Evolutionary conservation across 2,797 vertebrate species (phyloP).

Genomic region (Brotula barbata): DNA sequence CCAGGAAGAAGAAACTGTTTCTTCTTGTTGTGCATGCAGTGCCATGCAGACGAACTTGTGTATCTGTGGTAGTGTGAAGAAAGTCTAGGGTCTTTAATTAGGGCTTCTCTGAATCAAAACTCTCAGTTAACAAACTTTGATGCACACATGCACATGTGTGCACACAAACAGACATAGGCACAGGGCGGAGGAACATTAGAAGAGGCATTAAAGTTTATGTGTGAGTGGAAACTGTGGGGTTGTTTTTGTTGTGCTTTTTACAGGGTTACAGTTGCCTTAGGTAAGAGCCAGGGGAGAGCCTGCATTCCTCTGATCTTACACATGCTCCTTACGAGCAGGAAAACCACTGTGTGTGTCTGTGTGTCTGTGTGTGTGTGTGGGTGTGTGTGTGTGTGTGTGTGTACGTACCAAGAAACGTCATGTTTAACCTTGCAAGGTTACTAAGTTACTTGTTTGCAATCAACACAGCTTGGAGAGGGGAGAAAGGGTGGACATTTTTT

Average conservation of each 20-base stretch:
- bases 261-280: conserved; percentile 62
- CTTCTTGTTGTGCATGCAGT: conserved; percentile 5
- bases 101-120: conserved; percentile 47
- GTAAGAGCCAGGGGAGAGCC: conserved; percentile 58
- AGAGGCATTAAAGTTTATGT: conserved; percentile 66
- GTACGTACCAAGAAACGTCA: conserved; percentile 15
- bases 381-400: background rate
- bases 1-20: conserved; percentile 1
- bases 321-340: conserved; percentile 53
- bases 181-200: conserved; percentile 55
- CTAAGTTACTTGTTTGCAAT: conserved; percentile 38
- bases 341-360: conserved; percentile 42
- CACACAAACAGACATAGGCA: background rate
- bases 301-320: conserved; percentile 68
- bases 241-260: conserved; percentile 66
- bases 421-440: conserved; percentile 26
- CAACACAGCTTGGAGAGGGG: conserved; percentile 23
- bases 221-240: conserved; percentile 69
- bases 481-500: conserved; percentile 29
- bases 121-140: conserved; percentile 39
- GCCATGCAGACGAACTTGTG: conserved; percentile 3
- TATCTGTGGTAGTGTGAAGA: conserved; percentile 8
- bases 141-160: conserved; percentile 2
- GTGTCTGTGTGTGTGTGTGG: background rate
- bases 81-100: conserved; percentile 48